Evolutionary conservation across 2,888 invertebrate genomes (phyloP), one percentile per base, ranked within the genome.

Genomic region (Pristionchus arcanus): DNA sequence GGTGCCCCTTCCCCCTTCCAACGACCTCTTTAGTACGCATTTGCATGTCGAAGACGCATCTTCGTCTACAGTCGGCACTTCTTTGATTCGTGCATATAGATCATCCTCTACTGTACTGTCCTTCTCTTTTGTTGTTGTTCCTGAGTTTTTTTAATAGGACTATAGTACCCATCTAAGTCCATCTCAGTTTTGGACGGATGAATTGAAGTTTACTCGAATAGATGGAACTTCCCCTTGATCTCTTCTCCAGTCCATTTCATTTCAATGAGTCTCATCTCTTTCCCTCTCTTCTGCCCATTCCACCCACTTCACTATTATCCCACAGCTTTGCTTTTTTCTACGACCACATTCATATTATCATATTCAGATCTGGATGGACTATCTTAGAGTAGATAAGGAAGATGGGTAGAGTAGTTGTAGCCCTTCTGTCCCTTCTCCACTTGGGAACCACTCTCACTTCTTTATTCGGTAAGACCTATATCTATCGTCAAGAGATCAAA

Each of bases 251-350:
- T 85, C 85, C 63, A 59, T 85, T 66, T 85, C 85, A 63, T 66
- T 55, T 85, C 85, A 63, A 59, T 85, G 63, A 63, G 63, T 85
- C 59, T 85, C 85, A 55, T 85, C 87, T 87, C 87, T 87, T 59
- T 84, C 66, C 66, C 63, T 66, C 86, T 66, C 66, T 49, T 66
- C 86, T 7, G 1, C 66, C 86, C 66, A 42, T 87, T 68, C n/a
- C 34, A 59, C 42, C 49, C 68, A 42, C 68, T 68, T 68, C 84
- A 49, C 84, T 37, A n/a, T 28, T 28, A n/a, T 42, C n/a, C 49
- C 9, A 28, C 15, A 42, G 42, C 31, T 42, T 68, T 37, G 42
- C 34, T 2, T 59, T 34, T 42, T 81, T 81, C 31, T 31, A 68
- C 37, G 42, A 37, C n/a, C 59, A 49, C 25, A 9, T 83, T n/a